Evolutionary conservation across 2,113 vertebrate species (phyloP).

Genomic region (human (Homo sapiens)): GRCh38 chr6:162876001-162876500

Average conservation of each 20-base stretch:
- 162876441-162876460: no score
- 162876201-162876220: not conserved
- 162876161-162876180: not conserved
- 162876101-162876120: not conserved
- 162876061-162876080: accelerated
- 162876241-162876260: not conserved
- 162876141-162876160: no score
- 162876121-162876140: accelerated
- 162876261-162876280: not conserved
- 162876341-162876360: not conserved
- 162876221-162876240: not conserved
- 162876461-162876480: no score
- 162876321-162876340: not conserved
- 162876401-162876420: not conserved
- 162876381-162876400: not conserved
- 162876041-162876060: not conserved
- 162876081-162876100: no score
- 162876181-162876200: not conserved
- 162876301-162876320: no score
- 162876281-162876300: not conserved
- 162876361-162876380: not conserved
- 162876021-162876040: not conserved
- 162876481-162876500: no score
- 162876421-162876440: not conserved
- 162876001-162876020: not conserved